These are phyloP conservation scores for Penaeus chinensis DNA, from an alignment of 1,140 invertebrate genomes.

Conservation along the genomic window DNA sequence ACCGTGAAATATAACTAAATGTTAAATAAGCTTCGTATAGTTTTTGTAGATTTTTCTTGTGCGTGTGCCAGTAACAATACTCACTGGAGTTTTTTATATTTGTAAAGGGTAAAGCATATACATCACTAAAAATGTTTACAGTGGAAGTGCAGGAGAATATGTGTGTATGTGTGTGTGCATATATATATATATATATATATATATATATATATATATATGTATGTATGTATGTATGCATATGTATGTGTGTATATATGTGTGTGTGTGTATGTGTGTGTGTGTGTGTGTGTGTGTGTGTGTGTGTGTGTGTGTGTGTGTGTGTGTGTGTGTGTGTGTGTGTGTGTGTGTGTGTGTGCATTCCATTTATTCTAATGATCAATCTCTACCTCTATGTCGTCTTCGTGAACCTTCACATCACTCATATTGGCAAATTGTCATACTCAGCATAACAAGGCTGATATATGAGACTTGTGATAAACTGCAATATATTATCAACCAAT, in stretches of 20 bases:
- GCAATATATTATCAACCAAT: too few relatives aligned
- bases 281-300: background rate
- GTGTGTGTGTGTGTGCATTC: background rate
- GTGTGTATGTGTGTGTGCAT: background rate
- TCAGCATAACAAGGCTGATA: too few relatives aligned
- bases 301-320: background rate
- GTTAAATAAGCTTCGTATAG: too few relatives aligned
- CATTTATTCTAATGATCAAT: too few relatives aligned
- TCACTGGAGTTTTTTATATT: too few relatives aligned
- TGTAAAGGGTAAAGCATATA: too few relatives aligned
- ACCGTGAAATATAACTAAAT: too few relatives aligned
- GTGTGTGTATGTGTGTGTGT: background rate
- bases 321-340: background rate
- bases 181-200: conserved; percentile 10
- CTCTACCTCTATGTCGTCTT: background rate
- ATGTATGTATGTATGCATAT: background rate
- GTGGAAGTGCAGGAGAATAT: background rate
- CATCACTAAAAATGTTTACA: too few relatives aligned
- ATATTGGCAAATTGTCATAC: background rate
- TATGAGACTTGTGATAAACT: too few relatives aligned
- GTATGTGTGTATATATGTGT: background rate
- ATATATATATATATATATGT: conserved; percentile 4
- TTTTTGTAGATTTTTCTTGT: background rate
- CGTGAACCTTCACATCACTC: background rate
- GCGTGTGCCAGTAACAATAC: background rate